phyloP scores from a whole-genome alignment of 2,113 vertebrate species.

The Gallinago paraguaiae region DNA sequence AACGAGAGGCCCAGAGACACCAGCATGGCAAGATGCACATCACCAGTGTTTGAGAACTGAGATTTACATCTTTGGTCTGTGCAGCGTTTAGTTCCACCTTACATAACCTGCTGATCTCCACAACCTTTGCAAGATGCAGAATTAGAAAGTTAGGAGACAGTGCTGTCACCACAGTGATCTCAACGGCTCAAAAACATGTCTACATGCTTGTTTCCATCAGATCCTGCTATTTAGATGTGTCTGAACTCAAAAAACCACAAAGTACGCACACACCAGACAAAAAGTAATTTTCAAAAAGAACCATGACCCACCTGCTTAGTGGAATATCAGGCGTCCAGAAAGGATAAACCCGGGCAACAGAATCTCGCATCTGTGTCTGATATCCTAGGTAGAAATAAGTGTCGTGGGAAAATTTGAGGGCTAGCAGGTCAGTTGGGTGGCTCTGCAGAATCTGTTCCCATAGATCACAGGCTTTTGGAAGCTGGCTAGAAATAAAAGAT shows the following conservation, averaged over 20 bases:
- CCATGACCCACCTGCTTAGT: slow-evolving; percentile 80
- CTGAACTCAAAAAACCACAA: neutral
- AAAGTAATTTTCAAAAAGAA: neutral
- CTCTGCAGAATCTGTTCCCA: slow-evolving; percentile 91
- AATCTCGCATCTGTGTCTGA: slow-evolving; percentile 86
- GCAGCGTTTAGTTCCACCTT: too few relatives aligned
- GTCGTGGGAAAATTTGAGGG: slow-evolving; percentile 90
- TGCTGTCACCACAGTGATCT: too few relatives aligned
- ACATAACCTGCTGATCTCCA: neutral
- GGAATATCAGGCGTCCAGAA: slow-evolving; percentile 87
- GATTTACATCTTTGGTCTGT: neutral
- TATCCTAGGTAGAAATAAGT: slow-evolving; percentile 88
- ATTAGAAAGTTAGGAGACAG: too few relatives aligned
- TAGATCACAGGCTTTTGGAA: slow-evolving; percentile 78
- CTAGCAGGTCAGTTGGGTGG: slow-evolving; percentile 91
- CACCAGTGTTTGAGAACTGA: neutral
- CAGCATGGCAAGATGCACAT: neutral
- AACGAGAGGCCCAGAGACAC: neutral
- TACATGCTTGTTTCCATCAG: neutral
- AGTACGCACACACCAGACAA: neutral
- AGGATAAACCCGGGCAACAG: slow-evolving; percentile 85
- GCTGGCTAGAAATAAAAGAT: slow-evolving; percentile 70
- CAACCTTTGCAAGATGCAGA: neutral
- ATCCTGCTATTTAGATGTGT: neutral
- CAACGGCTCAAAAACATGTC: neutral